Evolutionary conservation across 53 echinoderm and acorn worm species (phyloP).

Genomic region (Apostichopus leukothele): DNA sequence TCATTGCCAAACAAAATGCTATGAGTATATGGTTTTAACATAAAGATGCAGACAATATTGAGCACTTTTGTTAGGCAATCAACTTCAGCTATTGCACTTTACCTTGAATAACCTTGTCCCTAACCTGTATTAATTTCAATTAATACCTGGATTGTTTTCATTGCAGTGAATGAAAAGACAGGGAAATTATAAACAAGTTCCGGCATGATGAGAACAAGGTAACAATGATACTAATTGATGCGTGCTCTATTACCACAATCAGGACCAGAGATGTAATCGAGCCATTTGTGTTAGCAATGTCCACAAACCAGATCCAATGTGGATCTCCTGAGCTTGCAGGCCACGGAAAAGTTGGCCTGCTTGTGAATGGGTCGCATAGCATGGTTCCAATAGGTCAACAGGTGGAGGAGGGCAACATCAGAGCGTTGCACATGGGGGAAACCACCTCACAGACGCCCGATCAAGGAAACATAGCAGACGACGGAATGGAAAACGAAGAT

Average conservation of each 20-base stretch:
- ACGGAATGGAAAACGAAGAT: slow-evolving; percentile 6
- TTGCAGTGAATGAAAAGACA: background rate
- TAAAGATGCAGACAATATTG: too few species aligned
- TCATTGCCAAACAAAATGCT: too few species aligned
- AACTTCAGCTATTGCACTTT: too few species aligned
- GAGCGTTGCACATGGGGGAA: background rate
- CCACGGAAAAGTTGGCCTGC: background rate
- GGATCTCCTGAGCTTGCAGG: slow-evolving; percentile 17
- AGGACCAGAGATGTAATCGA: background rate
- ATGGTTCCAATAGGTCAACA: slow-evolving; percentile 8
- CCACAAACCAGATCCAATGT: background rate
- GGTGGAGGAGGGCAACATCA: background rate
- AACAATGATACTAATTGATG: slow-evolving; percentile 47
- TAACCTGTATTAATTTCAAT: background rate
- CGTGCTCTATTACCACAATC: background rate
- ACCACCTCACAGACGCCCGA: slow-evolving; percentile 13
- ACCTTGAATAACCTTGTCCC: too few species aligned
- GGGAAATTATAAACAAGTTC: background rate
- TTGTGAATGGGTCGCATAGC: slow-evolving; percentile 17
- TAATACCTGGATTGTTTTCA: background rate
- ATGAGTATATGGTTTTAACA: too few species aligned
- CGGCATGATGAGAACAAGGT: slow-evolving; percentile 9
- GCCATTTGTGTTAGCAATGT: slow-evolving; percentile 4
- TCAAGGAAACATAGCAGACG: background rate
- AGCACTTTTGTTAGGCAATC: too few species aligned